Conservation (phyloP, 2,113 vertebrate genomes). For the Rhynchomys soricoides region DNA sequence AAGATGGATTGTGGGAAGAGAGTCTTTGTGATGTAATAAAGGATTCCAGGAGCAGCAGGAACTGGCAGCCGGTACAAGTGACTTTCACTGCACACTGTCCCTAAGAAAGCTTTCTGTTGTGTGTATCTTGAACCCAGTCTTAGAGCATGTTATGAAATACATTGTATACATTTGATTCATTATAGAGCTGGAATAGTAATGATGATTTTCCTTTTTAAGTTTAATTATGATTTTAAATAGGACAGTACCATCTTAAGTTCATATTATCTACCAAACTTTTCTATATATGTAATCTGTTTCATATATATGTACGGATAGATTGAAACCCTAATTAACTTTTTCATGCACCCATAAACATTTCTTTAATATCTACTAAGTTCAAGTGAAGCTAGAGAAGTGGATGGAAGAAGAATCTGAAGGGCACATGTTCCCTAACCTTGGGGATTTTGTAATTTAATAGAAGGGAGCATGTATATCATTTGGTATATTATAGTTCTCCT, state of each 20-base stretch:
- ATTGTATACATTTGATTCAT: neutral
- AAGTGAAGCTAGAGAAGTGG: neutral
- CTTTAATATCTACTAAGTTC: neutral
- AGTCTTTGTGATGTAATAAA: neutral
- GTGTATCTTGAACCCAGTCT: conserved; percentile 6
- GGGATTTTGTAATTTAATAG: conserved; percentile 12
- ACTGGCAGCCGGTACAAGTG: neutral
- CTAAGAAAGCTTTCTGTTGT: neutral
- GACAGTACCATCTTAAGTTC: neutral
- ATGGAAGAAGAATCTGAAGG: neutral
- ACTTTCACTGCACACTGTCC: neutral
- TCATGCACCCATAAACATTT: neutral
- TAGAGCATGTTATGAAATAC: neutral
- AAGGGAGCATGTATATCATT: neutral
- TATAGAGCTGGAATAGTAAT: neutral
- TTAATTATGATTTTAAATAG: conserved; percentile 42
- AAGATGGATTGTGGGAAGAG: too few species aligned
- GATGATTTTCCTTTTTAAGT: conserved; percentile 44
- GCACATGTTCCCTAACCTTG: neutral
- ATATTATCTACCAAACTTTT: neutral
- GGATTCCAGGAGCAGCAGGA: conserved; percentile 9
- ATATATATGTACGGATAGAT: neutral
- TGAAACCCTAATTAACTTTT: neutral
- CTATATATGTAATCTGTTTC: neutral
- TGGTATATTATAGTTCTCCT: neutral